These are phyloP conservation scores for Tanypteryx hageni DNA, from an alignment of 2,888 invertebrate species.

Conservation along the genomic window DNA sequence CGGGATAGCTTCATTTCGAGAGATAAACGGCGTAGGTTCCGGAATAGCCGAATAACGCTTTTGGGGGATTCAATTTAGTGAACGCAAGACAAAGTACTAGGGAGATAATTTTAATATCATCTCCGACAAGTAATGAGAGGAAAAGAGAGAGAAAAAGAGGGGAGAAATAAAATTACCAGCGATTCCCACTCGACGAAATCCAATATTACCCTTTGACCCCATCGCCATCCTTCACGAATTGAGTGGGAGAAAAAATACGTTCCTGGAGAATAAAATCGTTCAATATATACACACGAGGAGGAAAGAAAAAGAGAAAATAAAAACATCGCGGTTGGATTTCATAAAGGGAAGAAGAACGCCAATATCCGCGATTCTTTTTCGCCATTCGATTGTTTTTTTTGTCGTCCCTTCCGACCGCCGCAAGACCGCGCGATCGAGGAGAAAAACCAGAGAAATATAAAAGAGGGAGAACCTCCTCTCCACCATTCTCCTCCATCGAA, in stretches of 20 bases:
- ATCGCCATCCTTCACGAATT: neutral
- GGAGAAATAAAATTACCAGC: neutral
- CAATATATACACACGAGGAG: neutral
- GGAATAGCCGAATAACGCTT: neutral
- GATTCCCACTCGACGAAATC: neutral
- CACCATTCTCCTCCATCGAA: slow-evolving; percentile 19
- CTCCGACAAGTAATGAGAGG: neutral
- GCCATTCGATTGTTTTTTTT: neutral
- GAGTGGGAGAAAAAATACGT: neutral
- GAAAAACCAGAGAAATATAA: neutral
- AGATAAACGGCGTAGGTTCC: neutral
- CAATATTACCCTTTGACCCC: slow-evolving; percentile 29
- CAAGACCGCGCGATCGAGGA: neutral
- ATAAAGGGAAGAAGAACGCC: slow-evolving; percentile 44
- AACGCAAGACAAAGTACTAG: neutral
- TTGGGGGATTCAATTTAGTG: neutral
- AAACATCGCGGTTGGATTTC: slow-evolving; percentile 8
- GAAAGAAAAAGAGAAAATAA: neutral
- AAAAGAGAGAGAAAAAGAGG: neutral
- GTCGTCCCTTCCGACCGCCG: neutral
- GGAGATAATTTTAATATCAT: slow-evolving; percentile 15
- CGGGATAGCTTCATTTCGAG: too few relatives aligned
- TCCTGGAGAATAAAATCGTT: neutral
- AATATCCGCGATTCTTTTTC: slow-evolving; percentile 33
- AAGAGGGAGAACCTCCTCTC: neutral